Percentiles rank a stretch among this genome's conserved stretches.
Evolutionary conservation across 2,113 vertebrate genomes (phyloP).

Genomic region (Clarias gariepinus): DNA sequence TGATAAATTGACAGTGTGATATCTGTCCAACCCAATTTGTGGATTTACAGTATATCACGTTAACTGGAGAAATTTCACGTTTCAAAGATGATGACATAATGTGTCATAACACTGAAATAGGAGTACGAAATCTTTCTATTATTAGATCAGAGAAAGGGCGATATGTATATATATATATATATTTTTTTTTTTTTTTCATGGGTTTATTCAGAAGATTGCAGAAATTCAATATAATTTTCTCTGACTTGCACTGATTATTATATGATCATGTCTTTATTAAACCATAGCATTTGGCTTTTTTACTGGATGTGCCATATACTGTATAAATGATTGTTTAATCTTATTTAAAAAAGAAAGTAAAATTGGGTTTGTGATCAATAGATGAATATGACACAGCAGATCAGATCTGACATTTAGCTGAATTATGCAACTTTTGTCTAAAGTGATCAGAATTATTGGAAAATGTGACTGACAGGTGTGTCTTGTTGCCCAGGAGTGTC

Average conservation of each 20-base stretch:
- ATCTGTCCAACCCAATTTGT: background rate
- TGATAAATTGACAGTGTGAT: slow-evolving; percentile 9
- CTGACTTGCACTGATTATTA: background rate
- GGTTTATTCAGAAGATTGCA: background rate
- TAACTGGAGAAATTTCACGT: background rate
- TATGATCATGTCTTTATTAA: background rate
- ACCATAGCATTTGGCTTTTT: background rate
- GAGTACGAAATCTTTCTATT: background rate
- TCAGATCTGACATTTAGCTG: background rate
- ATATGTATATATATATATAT: no score
- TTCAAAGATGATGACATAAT: background rate
- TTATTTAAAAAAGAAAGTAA: background rate
- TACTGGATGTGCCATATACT: background rate
- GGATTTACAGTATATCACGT: background rate
- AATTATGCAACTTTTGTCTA: background rate
- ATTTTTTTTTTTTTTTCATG: no score
- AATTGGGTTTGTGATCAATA: background rate
- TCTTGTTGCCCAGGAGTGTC: background rate
- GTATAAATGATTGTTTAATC: background rate
- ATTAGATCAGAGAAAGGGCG: background rate
- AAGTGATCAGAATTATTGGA: background rate
- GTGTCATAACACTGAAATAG: background rate
- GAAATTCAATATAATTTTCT: background rate
- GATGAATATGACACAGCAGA: background rate
- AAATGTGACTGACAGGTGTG: background rate